Conservation (phyloP, 2,888 invertebrate genomes). For the Amblyteles armatorius region DNA sequence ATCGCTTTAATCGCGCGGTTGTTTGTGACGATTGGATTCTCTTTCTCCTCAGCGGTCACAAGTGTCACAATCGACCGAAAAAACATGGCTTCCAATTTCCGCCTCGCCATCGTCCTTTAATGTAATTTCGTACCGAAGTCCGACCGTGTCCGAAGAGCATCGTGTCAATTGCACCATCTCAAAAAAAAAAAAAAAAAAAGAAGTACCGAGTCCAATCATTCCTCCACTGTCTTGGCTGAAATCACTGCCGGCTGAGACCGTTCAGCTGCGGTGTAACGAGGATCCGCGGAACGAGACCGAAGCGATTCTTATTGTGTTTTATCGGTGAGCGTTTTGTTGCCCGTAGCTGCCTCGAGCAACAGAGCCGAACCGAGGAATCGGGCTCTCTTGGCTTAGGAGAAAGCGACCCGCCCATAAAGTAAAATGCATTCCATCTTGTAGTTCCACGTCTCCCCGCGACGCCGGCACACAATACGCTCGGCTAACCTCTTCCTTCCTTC, state of each 20-base stretch:
- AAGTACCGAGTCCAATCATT: not conserved
- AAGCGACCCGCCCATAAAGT: constrained; percentile 75
- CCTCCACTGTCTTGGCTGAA: not conserved
- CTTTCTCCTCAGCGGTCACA: no score
- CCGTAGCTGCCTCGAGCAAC: constrained; percentile 15
- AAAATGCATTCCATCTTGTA: constrained; percentile 75
- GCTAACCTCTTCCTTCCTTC: constrained; percentile 52
- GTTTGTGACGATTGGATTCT: no score
- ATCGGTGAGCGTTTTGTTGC: constrained; percentile 6
- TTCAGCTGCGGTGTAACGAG: constrained; percentile 9
- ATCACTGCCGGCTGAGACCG: not conserved
- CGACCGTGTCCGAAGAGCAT: not conserved
- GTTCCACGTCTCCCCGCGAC: constrained; percentile 2
- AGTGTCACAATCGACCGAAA: not conserved
- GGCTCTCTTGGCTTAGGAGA: constrained; percentile 70
- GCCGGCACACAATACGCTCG: not conserved
- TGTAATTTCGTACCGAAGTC: not conserved
- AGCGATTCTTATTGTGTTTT: constrained; percentile 30
- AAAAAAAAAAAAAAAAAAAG: not conserved
- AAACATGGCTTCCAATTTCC: not conserved
- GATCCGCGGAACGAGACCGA: constrained; percentile 24
- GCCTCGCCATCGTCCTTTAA: not conserved
- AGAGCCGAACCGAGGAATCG: constrained; percentile 40
- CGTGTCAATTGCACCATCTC: not conserved
- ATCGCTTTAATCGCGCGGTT: no score